A percentile compares a stretch with the other conserved stretches of the same genome.
Evolutionary conservation across 2,797 vertebrate species (phyloP).

Genomic region (Galagoides demidoff): DNA sequence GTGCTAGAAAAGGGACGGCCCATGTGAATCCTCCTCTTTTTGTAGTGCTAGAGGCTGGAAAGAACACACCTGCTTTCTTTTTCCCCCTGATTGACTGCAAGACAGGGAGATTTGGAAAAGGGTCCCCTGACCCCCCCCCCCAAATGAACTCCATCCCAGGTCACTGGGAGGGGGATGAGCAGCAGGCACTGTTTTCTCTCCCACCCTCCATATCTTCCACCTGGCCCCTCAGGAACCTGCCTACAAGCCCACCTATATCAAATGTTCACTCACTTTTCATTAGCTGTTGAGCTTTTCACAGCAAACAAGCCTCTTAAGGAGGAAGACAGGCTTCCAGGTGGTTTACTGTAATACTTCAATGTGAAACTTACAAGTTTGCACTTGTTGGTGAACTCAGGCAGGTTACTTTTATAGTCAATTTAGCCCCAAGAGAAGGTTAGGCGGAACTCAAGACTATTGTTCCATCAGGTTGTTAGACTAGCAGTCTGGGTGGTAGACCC

Average conservation of each 20-base stretch:
- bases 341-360: background rate
- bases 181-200: conserved; percentile 14
- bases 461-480: background rate
- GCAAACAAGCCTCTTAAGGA: conserved; percentile 63
- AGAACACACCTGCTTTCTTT: conserved; percentile 32
- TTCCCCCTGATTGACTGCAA: conserved; percentile 6
- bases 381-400: conserved; percentile 58
- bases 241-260: conserved; percentile 28
- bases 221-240: conserved; percentile 61
- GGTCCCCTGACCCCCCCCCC: background rate
- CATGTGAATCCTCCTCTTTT: background rate
- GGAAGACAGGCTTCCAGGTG: conserved; percentile 62
- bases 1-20: background rate
- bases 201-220: conserved; percentile 23
- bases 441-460: background rate
- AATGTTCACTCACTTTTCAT: conserved; percentile 68
- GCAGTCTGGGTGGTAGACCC: background rate
- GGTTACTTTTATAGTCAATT: conserved; percentile 49
- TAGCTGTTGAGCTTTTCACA: conserved; percentile 64
- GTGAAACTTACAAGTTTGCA: conserved; percentile 60
- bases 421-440: conserved; percentile 1
- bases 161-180: conserved; percentile 23
- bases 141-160: conserved; percentile 50
- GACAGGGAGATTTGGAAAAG: conserved; percentile 30
- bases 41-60: background rate